Conservation (phyloP, 1,140 invertebrate genomes). For the Eriocheir sinensis region DNA sequence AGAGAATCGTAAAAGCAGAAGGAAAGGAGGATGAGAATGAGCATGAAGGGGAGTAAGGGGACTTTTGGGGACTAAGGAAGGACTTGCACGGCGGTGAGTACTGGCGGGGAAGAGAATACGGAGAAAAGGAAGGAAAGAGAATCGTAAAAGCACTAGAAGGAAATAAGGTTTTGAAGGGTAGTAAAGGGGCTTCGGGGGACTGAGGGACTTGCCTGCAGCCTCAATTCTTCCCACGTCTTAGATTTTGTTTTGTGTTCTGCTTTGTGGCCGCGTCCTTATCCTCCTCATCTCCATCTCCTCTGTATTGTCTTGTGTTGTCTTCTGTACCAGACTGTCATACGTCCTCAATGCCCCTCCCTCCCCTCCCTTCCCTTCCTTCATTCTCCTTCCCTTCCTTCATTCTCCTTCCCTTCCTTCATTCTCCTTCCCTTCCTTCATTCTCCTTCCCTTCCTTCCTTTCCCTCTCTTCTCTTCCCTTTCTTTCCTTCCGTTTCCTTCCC, state of each 20-base stretch:
- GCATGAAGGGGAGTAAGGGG: too few species aligned
- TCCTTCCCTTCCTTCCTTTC: background rate
- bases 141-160: background rate
- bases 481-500: background rate
- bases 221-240: background rate
- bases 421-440: background rate
- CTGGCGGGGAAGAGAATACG: background rate
- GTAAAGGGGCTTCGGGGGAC: too few species aligned
- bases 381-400: background rate
- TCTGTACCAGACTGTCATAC: too few species aligned
- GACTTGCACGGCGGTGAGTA: slow-evolving; percentile 86
- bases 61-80: background rate
- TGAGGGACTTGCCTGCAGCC: slow-evolving; percentile 79
- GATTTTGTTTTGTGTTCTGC: background rate
- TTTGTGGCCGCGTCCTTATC: background rate
- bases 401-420: background rate
- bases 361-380: too few species aligned
- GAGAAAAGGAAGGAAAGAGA: background rate
- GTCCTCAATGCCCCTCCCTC: too few species aligned
- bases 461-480: background rate
- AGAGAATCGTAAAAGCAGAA: background rate
- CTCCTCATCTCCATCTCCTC: background rate
- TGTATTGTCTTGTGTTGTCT: too few species aligned
- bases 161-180: too few species aligned
- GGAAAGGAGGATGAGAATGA: too few species aligned